These are phyloP conservation scores for Corythornis madagascariensis DNA, from an alignment of 2,113 vertebrate species.

Conservation along the genomic window DNA sequence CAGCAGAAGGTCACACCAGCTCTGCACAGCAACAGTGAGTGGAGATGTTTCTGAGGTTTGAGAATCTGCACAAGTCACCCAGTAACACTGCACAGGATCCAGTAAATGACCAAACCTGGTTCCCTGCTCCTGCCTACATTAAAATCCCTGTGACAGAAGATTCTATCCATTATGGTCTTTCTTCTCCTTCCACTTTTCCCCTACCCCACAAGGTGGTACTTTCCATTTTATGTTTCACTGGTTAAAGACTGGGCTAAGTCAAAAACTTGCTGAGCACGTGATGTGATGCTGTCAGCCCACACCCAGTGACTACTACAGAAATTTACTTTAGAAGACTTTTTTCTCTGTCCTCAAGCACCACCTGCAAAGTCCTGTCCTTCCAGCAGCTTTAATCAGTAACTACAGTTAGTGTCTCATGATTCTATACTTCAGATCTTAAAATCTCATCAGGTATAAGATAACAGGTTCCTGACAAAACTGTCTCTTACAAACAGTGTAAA, in stretches of 20 bases:
- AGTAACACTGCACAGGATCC: not conserved
- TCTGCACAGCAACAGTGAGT: not conserved
- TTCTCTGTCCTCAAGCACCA: not conserved
- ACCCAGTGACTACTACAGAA: not conserved
- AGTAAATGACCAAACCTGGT: not conserved
- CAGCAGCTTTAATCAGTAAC: not conserved
- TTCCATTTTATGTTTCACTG: not conserved
- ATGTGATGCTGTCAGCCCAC: not conserved
- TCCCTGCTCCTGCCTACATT: not conserved
- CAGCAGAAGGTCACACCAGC: not conserved
- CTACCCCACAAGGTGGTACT: not conserved
- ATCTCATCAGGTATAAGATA: not conserved
- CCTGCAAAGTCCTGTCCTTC: not conserved
- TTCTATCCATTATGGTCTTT: fast-evolving
- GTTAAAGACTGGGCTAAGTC: not conserved
- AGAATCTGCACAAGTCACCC: not conserved
- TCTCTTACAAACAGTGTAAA: not conserved
- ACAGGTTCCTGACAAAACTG: not conserved
- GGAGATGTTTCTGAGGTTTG: not conserved
- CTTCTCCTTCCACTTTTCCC: not conserved
- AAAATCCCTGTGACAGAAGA: not conserved
- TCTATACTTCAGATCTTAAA: not conserved
- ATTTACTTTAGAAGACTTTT: not conserved
- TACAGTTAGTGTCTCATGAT: not conserved
- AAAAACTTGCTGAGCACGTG: not conserved